phyloP scores from a whole-genome alignment of 1,140 invertebrate species.

The Papilio helenus region DNA sequence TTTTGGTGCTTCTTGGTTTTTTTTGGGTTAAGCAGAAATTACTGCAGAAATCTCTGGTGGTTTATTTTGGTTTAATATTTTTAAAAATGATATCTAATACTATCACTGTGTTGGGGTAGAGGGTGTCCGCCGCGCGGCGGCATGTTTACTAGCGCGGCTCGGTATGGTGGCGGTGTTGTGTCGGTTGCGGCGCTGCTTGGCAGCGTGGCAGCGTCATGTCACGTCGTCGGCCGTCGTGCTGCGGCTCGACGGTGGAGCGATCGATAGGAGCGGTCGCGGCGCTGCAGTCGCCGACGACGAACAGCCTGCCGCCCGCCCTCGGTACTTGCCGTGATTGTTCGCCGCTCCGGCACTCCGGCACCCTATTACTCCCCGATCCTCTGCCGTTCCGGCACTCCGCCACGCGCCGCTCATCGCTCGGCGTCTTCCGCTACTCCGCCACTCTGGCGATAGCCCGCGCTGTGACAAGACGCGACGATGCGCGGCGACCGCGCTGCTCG shows the following conservation, averaged over 20 bases:
- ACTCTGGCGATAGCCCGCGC: constrained; percentile 63
- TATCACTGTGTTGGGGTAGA: constrained; percentile 40
- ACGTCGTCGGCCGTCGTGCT: constrained; percentile 5
- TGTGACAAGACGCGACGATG: constrained; percentile 73
- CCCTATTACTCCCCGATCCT: constrained; percentile 49
- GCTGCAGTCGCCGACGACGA: constrained; percentile 60
- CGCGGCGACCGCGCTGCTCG: constrained; percentile 77
- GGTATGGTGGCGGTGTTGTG: constrained; percentile 48
- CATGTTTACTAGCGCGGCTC: constrained; percentile 48
- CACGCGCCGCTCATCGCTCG: constrained; percentile 43
- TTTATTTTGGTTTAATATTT: no score
- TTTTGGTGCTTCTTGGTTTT: no score
- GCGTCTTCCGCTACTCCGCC: constrained; percentile 52
- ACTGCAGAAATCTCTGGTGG: no score
- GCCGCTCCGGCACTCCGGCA: constrained; percentile 35
- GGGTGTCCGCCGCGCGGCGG: constrained; percentile 38
- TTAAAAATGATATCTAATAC: background rate
- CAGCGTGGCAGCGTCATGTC: constrained; percentile 41
- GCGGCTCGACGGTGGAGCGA: constrained; percentile 58
- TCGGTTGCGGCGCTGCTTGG: constrained; percentile 46
- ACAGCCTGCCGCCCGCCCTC: constrained; percentile 39
- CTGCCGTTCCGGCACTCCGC: constrained; percentile 49
- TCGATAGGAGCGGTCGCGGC: constrained; percentile 71
- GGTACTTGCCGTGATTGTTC: constrained; percentile 23
- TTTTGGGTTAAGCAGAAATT: no score